A percentile compares a stretch with the other conserved stretches of the same genome.
Evolutionary conservation across 2,888 invertebrate genomes (phyloP).

Genomic region (Dasysyrphus albostriatus): DNA sequence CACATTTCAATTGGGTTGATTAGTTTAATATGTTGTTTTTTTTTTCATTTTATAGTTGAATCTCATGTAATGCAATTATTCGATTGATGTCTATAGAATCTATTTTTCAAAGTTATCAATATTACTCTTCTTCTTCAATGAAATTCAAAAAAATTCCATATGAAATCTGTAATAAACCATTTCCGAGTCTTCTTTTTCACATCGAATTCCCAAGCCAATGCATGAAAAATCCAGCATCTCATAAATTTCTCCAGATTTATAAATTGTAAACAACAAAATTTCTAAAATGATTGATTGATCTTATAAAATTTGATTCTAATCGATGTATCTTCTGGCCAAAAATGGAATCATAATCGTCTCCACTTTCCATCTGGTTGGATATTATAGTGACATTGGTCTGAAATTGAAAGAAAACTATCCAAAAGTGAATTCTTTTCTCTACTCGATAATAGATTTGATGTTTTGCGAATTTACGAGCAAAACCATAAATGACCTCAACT

Average conservation of each 20-base stretch:
- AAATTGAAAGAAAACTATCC: conserved; percentile 22
- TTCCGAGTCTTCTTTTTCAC: neutral
- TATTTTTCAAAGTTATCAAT: conserved; percentile 39
- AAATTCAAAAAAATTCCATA: conserved; percentile 41
- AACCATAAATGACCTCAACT: conserved; percentile 71
- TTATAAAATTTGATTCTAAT: conserved; percentile 70
- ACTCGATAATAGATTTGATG: conserved; percentile 7
- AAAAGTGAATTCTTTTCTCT: neutral
- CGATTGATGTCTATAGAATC: neutral
- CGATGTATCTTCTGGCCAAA: conserved; percentile 49
- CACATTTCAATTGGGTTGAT: too few species aligned
- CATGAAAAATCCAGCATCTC: neutral
- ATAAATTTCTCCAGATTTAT: neutral
- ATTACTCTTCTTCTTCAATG: conserved; percentile 13
- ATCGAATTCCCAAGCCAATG: neutral
- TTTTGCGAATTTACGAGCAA: conserved; percentile 68
- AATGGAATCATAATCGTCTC: conserved; percentile 58
- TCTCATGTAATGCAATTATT: neutral
- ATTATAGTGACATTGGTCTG: conserved; percentile 11
- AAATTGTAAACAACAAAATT: conserved; percentile 14
- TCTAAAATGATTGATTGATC: conserved; percentile 65
- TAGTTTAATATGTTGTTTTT: conserved; percentile 21
- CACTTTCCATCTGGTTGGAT: conserved; percentile 51
- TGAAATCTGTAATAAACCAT: conserved; percentile 26
- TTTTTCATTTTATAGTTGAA: conserved; percentile 8